These are phyloP conservation scores for Microplitis mediator DNA, from an alignment of 1,140 invertebrate species.

Conservation along the genomic window DNA sequence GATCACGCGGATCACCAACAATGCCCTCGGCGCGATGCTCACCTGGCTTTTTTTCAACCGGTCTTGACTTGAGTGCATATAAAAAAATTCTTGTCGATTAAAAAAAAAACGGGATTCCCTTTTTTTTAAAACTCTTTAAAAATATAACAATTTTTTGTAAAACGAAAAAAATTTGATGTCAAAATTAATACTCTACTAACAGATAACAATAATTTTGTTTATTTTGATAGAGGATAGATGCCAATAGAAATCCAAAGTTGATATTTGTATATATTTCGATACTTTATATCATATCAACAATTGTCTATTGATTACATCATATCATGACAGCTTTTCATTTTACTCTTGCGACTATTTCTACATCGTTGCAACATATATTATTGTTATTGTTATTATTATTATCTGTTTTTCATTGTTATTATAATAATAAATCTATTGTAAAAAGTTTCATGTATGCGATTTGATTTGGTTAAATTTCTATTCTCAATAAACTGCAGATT, in stretches of 20 bases:
- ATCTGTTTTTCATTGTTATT: neutral
- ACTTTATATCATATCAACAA: too few species aligned
- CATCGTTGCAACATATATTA: neutral
- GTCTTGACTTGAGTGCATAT: neutral
- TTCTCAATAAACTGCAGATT: neutral
- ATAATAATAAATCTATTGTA: slow-evolving; percentile 39
- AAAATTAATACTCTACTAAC: neutral
- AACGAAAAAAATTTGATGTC: neutral
- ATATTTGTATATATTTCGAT: too few species aligned
- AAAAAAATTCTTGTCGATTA: neutral
- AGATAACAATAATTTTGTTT: too few species aligned
- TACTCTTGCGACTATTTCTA: neutral
- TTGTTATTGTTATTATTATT: neutral
- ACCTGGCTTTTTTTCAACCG: slow-evolving; percentile 47
- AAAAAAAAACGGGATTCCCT: too few species aligned
- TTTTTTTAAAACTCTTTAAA: neutral
- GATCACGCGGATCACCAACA: slow-evolving; percentile 47
- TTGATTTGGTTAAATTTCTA: neutral
- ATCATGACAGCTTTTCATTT: slow-evolving; percentile 35
- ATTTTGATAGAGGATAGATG: too few species aligned
- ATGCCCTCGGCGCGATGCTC: slow-evolving; percentile 45
- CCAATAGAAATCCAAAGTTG: too few species aligned
- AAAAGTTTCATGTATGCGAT: slow-evolving; percentile 35
- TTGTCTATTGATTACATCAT: slow-evolving; percentile 24
- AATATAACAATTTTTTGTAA: neutral